These are phyloP conservation scores for Harpegnathos saltator DNA, from an alignment of 1,140 invertebrate species.

Conservation along the genomic window DNA sequence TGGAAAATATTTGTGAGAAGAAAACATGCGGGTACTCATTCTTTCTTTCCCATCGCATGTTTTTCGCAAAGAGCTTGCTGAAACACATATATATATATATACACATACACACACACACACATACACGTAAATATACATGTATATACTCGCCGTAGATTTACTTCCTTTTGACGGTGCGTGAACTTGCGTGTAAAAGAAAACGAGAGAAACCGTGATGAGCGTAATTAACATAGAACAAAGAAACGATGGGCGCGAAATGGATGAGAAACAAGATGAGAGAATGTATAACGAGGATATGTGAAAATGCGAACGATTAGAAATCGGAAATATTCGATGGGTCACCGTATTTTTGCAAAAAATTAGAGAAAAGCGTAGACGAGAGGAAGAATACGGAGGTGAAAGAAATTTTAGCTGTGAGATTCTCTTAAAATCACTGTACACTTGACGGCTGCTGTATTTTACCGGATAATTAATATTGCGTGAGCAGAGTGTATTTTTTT, in stretches of 20 bases:
- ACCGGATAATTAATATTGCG: conserved; percentile 14
- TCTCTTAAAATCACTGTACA: conserved; percentile 29
- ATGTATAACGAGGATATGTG: neutral
- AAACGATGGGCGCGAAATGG: conserved; percentile 37
- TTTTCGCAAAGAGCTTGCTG: neutral
- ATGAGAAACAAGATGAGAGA: conserved; percentile 16
- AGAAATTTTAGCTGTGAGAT: conserved; percentile 39
- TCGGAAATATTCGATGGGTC: conserved; percentile 14
- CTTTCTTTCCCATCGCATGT: conserved; percentile 22
- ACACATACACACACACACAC: conserved; percentile 20
- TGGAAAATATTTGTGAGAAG: conserved; percentile 24
- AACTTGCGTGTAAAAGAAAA: conserved; percentile 7
- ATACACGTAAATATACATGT: conserved; percentile 6
- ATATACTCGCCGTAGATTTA: conserved; percentile 24
- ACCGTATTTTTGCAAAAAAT: conserved; percentile 65
- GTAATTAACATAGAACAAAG: conserved; percentile 44
- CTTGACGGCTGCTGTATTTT: neutral
- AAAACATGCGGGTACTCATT: neutral
- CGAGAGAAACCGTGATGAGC: conserved; percentile 16
- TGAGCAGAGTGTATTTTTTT: neutral
- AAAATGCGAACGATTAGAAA: conserved; percentile 4
- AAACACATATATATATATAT: neutral
- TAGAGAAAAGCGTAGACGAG: conserved; percentile 41
- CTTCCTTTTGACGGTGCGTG: conserved; percentile 17
- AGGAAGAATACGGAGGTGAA: conserved; percentile 16